Conservation (phyloP, 1,140 invertebrate species). For the Dreissena polymorpha region DNA sequence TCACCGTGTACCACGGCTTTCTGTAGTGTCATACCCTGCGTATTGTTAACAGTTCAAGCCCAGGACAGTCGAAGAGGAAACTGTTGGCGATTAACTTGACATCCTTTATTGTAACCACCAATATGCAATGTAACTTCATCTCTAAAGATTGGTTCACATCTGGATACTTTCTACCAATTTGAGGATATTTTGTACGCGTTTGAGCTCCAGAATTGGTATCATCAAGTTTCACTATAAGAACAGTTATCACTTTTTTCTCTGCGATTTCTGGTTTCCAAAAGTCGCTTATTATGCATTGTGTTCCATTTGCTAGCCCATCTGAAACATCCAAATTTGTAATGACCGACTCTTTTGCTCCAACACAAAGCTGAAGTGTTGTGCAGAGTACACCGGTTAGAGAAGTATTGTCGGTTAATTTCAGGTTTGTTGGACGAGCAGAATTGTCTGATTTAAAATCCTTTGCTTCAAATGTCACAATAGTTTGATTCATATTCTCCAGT, state of each 20-base stretch:
- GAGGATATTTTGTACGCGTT: constrained; percentile 10
- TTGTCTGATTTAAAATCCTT: constrained; percentile 16
- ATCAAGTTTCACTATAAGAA: constrained; percentile 24
- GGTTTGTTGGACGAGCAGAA: background rate
- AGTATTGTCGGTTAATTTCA: background rate
- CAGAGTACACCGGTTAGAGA: constrained; percentile 15
- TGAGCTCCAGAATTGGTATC: background rate
- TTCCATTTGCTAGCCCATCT: constrained; percentile 25
- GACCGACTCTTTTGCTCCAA: constrained; percentile 25
- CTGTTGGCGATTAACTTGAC: constrained; percentile 16
- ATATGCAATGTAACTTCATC: constrained; percentile 11
- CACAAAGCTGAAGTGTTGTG: background rate
- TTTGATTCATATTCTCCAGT: background rate
- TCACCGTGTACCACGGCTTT: background rate
- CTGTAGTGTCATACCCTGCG: constrained; percentile 2
- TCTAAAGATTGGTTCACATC: constrained; percentile 20
- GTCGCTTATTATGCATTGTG: constrained; percentile 10
- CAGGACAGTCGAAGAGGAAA: constrained; percentile 19
- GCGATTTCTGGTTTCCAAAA: constrained; percentile 23
- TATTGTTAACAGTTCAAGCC: constrained; percentile 32
- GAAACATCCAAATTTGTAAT: constrained; percentile 23
- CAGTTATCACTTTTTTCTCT: constrained; percentile 1
- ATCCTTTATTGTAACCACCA: background rate
- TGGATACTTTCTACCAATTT: constrained; percentile 14
- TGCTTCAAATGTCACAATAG: constrained; percentile 6